Conservation (phyloP, 1,140 invertebrate genomes). For the Prorops nasuta region DNA sequence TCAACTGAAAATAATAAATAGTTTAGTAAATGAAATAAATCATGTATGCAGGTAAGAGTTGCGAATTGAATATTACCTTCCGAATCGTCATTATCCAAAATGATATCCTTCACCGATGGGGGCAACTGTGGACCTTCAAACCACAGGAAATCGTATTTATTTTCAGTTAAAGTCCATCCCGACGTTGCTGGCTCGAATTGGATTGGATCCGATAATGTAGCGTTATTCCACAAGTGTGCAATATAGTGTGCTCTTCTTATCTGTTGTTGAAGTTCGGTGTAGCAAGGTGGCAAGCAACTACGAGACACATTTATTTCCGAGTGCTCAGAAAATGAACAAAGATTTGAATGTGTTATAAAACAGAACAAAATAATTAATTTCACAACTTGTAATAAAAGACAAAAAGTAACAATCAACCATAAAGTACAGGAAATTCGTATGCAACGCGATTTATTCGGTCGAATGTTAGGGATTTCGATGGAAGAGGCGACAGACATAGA, state of each 20-base stretch:
- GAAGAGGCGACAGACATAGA: slow-evolving; percentile 18
- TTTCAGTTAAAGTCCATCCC: slow-evolving; percentile 11
- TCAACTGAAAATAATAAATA: background rate
- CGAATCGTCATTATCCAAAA: slow-evolving; percentile 12
- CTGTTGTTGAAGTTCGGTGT: slow-evolving; percentile 16
- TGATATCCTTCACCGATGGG: slow-evolving; percentile 14
- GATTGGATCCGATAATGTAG: slow-evolving; percentile 1
- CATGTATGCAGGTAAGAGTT: background rate
- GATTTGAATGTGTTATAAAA: slow-evolving; percentile 28
- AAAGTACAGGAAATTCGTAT: slow-evolving; percentile 27
- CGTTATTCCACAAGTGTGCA: slow-evolving; percentile 15
- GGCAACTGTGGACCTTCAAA: slow-evolving; percentile 19
- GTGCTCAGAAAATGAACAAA: slow-evolving; percentile 19
- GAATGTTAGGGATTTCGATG: slow-evolving; percentile 20
- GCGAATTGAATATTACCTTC: slow-evolving; percentile 3
- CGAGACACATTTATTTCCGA: slow-evolving; percentile 24
- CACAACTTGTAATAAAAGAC: slow-evolving; percentile 12
- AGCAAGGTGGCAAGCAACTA: slow-evolving; percentile 19
- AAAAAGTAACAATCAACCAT: slow-evolving; percentile 13
- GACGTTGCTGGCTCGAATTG: slow-evolving; percentile 1
- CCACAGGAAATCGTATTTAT: slow-evolving; percentile 15
- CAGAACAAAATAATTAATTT: slow-evolving; percentile 27
- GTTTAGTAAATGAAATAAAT: background rate
- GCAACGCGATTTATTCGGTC: slow-evolving; percentile 26
- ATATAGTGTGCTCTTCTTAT: slow-evolving; percentile 17